Base-by-base conservation (phyloP, 2,113 vertebrate species). In the Anhinga rufa region DNA sequence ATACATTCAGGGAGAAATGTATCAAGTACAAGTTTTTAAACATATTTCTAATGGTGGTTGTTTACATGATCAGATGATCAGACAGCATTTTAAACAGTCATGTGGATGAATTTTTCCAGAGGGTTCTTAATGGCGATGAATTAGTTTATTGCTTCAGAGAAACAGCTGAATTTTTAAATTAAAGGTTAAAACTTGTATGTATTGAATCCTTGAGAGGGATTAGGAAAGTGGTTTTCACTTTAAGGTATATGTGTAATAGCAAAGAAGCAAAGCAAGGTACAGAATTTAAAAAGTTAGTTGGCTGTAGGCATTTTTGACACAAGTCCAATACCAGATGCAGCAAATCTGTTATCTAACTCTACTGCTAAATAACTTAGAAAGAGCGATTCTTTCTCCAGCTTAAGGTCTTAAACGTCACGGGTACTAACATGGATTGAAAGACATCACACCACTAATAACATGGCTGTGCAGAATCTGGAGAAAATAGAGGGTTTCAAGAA, bases 391-490 rank as follows among this genome's bases (percentile, higher is more conserved):
- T 46, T 62, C 22, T 69, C 8, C n/a, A 80, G 17, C 6, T 64
- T 49, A 40, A 31, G 26, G 16, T 75, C n/a, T 83, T 79, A 64
- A 60, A 60, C 0, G 0, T 60, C 10, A 7, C 0, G 0, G 26
- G 12, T 76, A 16, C 21, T 36, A 24, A 32, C 8, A 6, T 22
- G 25, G 18, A 32, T 71, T 82, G 61, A 82, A 82, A 68, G 52
- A 32, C 25, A 34, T 68, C 32, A 49, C 32, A 26, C 17, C 15
- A 10, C 18, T 72, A 48, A 46, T 71, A 82, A 38, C 12, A 8
- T 32, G 38, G 12, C 48, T 87, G 5, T 75, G 14, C 2, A 2
- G 49, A 66, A 61, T 68, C 48, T 92, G 52, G 21, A 71, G 60
- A 79, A 86, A 80, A 58, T 3, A 76, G 34, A 24, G 6, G 32